phyloP scores from a whole-genome alignment of 2,888 invertebrate genomes.

The Tethea ocularis region DNA sequence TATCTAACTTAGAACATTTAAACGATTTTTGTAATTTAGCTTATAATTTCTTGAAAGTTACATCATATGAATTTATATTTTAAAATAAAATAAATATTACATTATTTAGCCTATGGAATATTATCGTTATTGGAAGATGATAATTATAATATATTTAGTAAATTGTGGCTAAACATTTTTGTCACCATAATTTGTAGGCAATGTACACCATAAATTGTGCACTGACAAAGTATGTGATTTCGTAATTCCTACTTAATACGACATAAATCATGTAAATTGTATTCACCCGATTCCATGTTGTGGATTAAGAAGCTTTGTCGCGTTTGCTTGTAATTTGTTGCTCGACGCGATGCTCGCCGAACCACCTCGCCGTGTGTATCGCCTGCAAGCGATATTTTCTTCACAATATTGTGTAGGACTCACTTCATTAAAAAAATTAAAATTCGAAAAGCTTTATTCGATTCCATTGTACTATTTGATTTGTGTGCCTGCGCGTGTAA shows the following conservation, averaged over 20 bases:
- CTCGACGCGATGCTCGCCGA: constrained; percentile 18
- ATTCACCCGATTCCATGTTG: background rate
- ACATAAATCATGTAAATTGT: constrained; percentile 2
- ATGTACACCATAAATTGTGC: background rate
- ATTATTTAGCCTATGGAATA: too few species aligned
- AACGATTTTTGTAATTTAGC: too few species aligned
- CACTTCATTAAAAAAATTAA: constrained; percentile 79
- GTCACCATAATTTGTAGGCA: background rate
- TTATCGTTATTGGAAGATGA: background rate
- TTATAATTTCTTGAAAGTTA: too few species aligned
- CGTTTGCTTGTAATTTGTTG: background rate
- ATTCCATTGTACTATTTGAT: constrained; percentile 71
- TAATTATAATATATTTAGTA: background rate
- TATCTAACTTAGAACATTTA: too few species aligned
- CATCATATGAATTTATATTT: too few species aligned
- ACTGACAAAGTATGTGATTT: background rate
- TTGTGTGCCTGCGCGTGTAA: constrained; percentile 71
- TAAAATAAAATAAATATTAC: too few species aligned
- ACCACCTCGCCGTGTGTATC: constrained; percentile 47
- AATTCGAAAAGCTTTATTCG: constrained; percentile 71
- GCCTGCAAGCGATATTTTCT: constrained; percentile 60
- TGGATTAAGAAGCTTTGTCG: constrained; percentile 1
- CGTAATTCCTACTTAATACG: background rate
- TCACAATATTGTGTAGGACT: constrained; percentile 70
- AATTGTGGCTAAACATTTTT: background rate